phyloP scores from a whole-genome alignment of 2,113 vertebrate species.

The Aramus guarauna region DNA sequence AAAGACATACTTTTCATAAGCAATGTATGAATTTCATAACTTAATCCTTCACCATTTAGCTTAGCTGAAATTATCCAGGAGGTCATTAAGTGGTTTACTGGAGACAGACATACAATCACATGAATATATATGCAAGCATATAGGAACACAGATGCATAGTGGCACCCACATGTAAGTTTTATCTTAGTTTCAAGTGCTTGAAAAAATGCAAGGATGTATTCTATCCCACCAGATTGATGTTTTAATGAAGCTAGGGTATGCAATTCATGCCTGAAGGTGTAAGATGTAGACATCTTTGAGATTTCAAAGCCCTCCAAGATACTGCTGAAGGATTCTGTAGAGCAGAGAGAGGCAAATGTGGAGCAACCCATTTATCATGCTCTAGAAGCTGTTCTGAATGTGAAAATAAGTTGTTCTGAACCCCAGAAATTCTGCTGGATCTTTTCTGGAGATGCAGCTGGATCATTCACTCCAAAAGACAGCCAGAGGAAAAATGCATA shows the following conservation, averaged over 20 bases:
- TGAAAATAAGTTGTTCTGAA: not conserved
- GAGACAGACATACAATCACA: not conserved
- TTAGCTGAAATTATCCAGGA: not conserved
- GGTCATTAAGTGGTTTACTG: not conserved
- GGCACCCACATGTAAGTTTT: rapidly evolving
- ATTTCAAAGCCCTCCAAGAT: not conserved
- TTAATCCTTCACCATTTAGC: not conserved
- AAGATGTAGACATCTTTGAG: not conserved
- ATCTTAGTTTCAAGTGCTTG: not conserved
- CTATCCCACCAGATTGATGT: not conserved
- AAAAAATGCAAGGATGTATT: not conserved
- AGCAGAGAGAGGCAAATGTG: not conserved
- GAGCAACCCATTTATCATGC: not conserved
- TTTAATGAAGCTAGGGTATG: not conserved
- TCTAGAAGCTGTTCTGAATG: not conserved
- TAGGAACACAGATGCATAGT: not conserved
- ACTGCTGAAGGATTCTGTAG: not conserved
- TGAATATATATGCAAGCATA: rapidly evolving
- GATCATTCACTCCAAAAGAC: not conserved
- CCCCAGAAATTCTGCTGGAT: not conserved
- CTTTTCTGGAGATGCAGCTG: not conserved
- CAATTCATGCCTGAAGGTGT: not conserved
- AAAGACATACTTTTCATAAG: not conserved
- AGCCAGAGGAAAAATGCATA: not conserved
- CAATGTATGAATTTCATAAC: not conserved